Percentiles rank a stretch among this genome's conserved stretches.
Conservation (phyloP, 2,113 vertebrate species). For the Forbesichthys agassizii region DNA sequence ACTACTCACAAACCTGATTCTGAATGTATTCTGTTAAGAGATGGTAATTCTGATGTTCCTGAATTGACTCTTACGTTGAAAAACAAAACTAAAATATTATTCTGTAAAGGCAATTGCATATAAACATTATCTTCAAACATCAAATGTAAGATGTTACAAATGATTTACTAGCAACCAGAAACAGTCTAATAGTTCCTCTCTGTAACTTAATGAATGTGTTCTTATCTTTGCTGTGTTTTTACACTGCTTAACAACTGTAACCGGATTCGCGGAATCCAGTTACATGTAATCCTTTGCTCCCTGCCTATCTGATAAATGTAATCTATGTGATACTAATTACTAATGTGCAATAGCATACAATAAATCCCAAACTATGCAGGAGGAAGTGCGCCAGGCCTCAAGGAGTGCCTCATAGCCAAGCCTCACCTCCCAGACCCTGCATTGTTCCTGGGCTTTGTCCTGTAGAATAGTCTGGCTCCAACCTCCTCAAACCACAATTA, state of each 20-base stretch:
- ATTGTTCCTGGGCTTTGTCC: constrained; percentile 69
- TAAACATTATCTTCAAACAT: no score
- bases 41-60: neutral
- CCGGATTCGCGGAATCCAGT: constrained; percentile 18
- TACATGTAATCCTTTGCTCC: constrained; percentile 19
- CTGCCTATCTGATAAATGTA: constrained; percentile 22
- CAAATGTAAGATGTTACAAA: no score
- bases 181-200: no score
- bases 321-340: constrained; percentile 41
- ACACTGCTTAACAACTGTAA: constrained; percentile 14
- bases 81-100: no score
- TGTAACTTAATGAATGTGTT: neutral
- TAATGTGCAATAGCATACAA: constrained; percentile 30
- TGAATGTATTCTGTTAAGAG: no score
- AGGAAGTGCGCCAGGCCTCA: constrained; percentile 39
- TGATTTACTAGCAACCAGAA: no score
- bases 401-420: constrained; percentile 25
- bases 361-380: constrained; percentile 32
- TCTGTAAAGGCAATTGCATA: neutral
- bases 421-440: constrained; percentile 43
- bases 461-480: constrained; percentile 68
- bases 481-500: constrained; percentile 72
- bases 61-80: no score
- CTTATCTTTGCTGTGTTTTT: no score
- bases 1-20: neutral